Percentiles rank a stretch among this genome's conserved stretches.
Evolutionary conservation across 2,797 vertebrate genomes (phyloP).

Genomic region (Tokudaia tokunoshimensis): DNA sequence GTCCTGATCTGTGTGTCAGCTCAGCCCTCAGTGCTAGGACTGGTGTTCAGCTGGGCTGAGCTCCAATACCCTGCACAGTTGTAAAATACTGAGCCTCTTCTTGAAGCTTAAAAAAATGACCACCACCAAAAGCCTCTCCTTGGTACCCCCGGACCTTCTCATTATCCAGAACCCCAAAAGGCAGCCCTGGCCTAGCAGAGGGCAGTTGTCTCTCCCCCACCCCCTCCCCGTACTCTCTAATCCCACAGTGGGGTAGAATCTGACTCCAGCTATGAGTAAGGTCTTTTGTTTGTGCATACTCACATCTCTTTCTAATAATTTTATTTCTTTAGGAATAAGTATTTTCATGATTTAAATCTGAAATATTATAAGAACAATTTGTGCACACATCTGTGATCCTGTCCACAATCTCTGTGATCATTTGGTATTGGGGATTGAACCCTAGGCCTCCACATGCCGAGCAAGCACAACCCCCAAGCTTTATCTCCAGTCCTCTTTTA

Average conservation of each 20-base stretch:
- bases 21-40: background rate
- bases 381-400: fast-evolving
- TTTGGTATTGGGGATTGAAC: background rate
- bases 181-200: background rate
- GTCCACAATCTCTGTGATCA: fast-evolving
- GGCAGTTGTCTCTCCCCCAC: background rate
- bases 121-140: background rate
- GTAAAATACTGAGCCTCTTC: background rate
- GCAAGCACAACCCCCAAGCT: background rate
- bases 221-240: background rate
- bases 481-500: background rate
- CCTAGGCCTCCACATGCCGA: background rate
- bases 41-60: background rate
- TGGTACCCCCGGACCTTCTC: background rate
- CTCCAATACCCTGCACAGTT: fast-evolving
- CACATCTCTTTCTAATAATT: background rate
- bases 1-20: fast-evolving
- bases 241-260: background rate
- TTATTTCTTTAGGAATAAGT: constrained; percentile 19
- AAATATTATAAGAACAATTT: background rate
- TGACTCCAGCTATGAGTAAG: no score
- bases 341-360: background rate
- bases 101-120: background rate
- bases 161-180: background rate
- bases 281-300: background rate